Evolutionary conservation across 2,113 vertebrate genomes (phyloP).

Genomic region (Tenebrosternarchus preto): DNA sequence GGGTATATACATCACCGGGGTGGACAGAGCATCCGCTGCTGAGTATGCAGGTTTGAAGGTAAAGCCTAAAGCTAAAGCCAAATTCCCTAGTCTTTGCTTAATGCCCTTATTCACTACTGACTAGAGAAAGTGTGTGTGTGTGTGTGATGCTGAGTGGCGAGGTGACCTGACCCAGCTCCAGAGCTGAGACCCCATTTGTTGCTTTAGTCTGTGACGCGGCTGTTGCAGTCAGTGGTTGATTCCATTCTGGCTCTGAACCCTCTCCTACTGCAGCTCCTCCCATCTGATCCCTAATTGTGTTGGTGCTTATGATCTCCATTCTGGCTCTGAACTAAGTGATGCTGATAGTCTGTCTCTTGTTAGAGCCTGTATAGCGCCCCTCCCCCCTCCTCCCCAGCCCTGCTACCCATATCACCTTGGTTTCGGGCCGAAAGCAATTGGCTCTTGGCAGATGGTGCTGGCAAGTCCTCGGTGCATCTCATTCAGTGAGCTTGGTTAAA

Average conservation of each 20-base stretch:
- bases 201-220: neutral
- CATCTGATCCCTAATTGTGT: neutral
- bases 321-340: neutral
- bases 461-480: neutral
- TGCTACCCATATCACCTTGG: neutral
- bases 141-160: neutral
- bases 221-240: neutral
- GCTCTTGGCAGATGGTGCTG: constrained; percentile 1
- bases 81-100: neutral
- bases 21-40: constrained; percentile 89
- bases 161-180: neutral
- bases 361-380: neutral
- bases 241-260: neutral
- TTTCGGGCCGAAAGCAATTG: neutral
- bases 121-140: neutral
- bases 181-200: neutral
- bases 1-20: constrained; percentile 92
- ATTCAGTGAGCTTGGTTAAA: constrained; percentile 34
- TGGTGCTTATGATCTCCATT: neutral
- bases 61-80: constrained; percentile 25
- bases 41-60: constrained; percentile 89
- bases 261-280: neutral
- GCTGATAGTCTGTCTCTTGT: neutral
- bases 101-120: neutral
- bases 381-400: neutral